These are phyloP conservation scores for Anoncus sp. DNA, from an alignment of 2,888 invertebrate genomes.

Conservation along the genomic window DNA sequence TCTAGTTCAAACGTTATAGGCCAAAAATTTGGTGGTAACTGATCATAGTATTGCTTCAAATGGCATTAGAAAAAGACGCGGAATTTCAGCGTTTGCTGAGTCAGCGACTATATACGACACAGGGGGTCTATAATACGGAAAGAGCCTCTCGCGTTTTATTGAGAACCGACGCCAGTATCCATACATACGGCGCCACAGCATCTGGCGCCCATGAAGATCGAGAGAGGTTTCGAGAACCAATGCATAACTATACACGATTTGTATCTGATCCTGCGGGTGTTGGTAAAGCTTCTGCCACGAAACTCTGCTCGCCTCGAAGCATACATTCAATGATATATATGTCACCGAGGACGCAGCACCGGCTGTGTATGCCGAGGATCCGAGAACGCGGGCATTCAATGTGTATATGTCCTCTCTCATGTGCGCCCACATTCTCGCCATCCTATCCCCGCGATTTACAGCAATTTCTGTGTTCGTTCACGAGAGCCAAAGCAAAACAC, in stretches of 20 bases:
- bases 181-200: conserved; percentile 27
- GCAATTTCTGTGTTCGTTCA: conserved; percentile 10
- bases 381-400: conserved; percentile 13
- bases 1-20: neutral
- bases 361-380: conserved; percentile 28
- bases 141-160: neutral
- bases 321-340: conserved; percentile 16
- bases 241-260: conserved; percentile 6
- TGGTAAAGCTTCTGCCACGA: conserved; percentile 11
- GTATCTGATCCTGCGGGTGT: conserved; percentile 11
- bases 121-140: neutral
- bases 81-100: neutral
- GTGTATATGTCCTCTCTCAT: conserved; percentile 12
- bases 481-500: neutral
- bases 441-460: conserved; percentile 27
- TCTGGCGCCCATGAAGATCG: conserved; percentile 37
- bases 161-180: conserved; percentile 1
- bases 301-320: conserved; percentile 4
- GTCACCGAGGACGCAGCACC: conserved; percentile 27
- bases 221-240: conserved; percentile 9
- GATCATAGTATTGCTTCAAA: neutral
- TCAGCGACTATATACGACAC: neutral
- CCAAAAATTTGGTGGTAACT: neutral
- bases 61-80: neutral
- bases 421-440: conserved; percentile 22